These are phyloP conservation scores for Eulemur macaco DNA, from an alignment of 2,113 vertebrate genomes.

Conservation along the genomic window DNA sequence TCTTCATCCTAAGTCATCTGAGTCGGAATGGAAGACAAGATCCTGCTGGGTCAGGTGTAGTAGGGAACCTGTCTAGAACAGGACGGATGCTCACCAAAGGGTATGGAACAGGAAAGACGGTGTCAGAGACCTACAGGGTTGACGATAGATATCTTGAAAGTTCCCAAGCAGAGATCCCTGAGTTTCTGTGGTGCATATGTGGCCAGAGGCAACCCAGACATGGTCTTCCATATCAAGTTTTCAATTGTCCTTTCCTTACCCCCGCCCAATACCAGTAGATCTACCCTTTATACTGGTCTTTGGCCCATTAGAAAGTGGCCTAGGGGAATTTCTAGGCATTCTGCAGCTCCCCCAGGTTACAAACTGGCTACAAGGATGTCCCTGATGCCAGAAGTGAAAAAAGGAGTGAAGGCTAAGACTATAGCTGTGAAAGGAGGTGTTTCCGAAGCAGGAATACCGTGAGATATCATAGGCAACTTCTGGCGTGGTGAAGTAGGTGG, in stretches of 20 bases:
- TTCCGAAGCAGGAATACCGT: neutral
- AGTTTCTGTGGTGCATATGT: neutral
- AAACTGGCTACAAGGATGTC: neutral
- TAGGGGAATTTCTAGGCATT: neutral
- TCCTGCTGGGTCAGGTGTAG: neutral
- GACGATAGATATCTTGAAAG: neutral
- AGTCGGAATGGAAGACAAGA: neutral
- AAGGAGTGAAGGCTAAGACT: neutral
- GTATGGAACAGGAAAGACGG: neutral
- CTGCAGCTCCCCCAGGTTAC: neutral
- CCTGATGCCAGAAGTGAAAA: neutral
- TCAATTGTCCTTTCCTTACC: neutral
- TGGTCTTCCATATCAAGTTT: neutral
- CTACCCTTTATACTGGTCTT: neutral
- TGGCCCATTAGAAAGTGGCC: neutral
- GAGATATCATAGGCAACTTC: neutral
- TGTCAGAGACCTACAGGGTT: constrained; percentile 1
- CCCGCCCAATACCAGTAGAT: neutral
- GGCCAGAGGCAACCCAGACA: neutral
- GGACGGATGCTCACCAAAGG: neutral
- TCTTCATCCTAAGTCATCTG: neutral
- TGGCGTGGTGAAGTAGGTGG: neutral
- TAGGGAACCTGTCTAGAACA: neutral
- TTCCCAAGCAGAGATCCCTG: neutral
- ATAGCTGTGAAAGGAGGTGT: neutral